A percentile compares a stretch with the other conserved stretches of the same genome.
Evolutionary conservation across 2,797 vertebrate species (phyloP).

Genomic region (Miichthys miiuy): DNA sequence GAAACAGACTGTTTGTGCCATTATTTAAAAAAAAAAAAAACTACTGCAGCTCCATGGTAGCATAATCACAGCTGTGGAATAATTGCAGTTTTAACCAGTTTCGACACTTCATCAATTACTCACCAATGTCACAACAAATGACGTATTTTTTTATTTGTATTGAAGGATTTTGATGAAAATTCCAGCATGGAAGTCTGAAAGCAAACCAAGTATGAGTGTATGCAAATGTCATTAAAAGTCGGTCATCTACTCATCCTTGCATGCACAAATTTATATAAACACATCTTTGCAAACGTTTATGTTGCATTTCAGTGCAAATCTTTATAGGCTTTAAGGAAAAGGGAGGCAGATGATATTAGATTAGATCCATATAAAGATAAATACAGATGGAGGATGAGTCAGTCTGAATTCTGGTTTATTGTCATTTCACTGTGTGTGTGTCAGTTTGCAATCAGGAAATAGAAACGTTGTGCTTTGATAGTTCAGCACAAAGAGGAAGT

Average conservation of each 20-base stretch:
- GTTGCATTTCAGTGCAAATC: constrained; percentile 2
- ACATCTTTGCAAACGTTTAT: constrained; percentile 7
- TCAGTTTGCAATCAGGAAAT: constrained; percentile 1
- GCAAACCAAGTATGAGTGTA: neutral
- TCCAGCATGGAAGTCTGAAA: neutral
- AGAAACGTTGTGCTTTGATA: constrained; percentile 52
- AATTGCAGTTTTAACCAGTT: constrained; percentile 1
- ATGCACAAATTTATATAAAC: neutral
- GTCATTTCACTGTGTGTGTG: neutral
- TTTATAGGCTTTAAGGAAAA: constrained; percentile 5
- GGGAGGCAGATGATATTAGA: constrained; percentile 33
- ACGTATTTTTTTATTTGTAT: neutral
- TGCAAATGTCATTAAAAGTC: neutral
- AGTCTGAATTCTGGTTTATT: constrained; percentile 33
- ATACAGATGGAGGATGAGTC: constrained; percentile 36
- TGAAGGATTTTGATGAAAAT: neutral
- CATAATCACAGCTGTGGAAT: neutral
- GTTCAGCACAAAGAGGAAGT: constrained; percentile 56
- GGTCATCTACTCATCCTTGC: neutral
- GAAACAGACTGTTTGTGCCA: neutral
- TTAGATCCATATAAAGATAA: constrained; percentile 30
- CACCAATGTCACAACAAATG: neutral
- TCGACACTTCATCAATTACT: neutral
- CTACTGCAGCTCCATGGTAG: neutral
- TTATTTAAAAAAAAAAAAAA: neutral